Evolutionary conservation across 2,888 invertebrate genomes (phyloP), one percentile per base, ranked within the genome.

Genomic region (Lithodes maja): DNA sequence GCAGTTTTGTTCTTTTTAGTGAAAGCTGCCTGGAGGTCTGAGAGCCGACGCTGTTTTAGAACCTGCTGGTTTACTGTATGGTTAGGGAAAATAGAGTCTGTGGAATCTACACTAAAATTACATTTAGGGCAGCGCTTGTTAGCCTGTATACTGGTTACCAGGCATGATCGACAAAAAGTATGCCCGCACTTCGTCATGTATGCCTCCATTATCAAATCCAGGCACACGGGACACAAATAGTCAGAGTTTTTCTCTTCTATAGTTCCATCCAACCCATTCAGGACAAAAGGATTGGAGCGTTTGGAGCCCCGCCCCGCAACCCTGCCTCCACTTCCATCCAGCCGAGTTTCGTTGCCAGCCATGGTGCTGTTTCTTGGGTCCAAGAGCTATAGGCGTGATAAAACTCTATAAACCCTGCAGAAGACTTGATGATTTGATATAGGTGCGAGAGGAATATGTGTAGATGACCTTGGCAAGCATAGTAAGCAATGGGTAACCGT

Each of bases 181-280:
- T 98, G 98, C 0, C 98, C 98, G 94, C 98, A 98, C 92, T 96
- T 96, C 0, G 98, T 98, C 93, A 98, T 97, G 94, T 97, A 96
- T 0, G 98, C 98, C 94, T 98, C 98, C 92, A 96, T 96, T 90
- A 98, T 97, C 81, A 97, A 94, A 93, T 97, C 97, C 94, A 98
- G 97, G 94, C 98, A 98, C 85, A 98, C 96, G 0, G 98, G 97
- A 93, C 98, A 97, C 84, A 95, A 94, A 93, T 92, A 92, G 61
- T 92, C 92, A 12, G 92, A 90, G 80, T 91, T 85, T 55, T 89
- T 89, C 74, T 91, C 90, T 69, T 89, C 87, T n/a, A 83, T 61
- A 2, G 92, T 90, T 17, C 87, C 89, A 12, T 89, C 90, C 33
- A 92, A 80, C n/a, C 92, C 92, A 79, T 90, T 90, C 69, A 91